phyloP scores from a whole-genome alignment of 2,888 invertebrate species.

The Noctua comes region DNA sequence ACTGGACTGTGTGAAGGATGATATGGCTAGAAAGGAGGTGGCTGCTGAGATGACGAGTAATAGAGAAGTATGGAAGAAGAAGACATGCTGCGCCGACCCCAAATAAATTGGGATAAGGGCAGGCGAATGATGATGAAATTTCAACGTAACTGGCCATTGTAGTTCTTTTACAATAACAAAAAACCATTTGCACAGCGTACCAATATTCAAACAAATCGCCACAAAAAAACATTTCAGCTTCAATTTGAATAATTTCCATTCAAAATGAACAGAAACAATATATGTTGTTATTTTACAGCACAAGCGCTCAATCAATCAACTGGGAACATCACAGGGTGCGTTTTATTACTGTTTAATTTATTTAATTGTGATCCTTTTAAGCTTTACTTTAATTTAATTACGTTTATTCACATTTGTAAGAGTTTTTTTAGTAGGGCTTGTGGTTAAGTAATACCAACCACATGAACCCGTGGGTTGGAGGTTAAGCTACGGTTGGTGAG shows the following conservation, averaged over 20 bases:
- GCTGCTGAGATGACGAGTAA: too few relatives aligned
- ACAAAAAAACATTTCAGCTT: neutral
- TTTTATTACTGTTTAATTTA: slow-evolving; percentile 21
- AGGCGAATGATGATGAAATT: too few relatives aligned
- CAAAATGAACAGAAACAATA: neutral
- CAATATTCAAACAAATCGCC: neutral
- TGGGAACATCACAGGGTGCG: neutral
- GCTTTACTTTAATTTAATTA: neutral
- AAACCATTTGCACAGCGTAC: neutral
- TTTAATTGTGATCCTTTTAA: slow-evolving; percentile 13
- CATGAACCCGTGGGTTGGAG: neutral
- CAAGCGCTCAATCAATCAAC: slow-evolving; percentile 21
- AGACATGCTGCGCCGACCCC: too few relatives aligned
- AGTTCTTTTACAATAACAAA: neutral
- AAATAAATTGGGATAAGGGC: too few relatives aligned
- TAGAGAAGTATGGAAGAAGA: too few relatives aligned
- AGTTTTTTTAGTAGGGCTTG: neutral
- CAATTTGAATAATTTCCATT: neutral
- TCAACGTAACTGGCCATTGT: neutral
- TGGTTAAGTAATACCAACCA: too few relatives aligned
- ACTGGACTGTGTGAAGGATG: too few relatives aligned
- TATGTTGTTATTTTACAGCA: neutral
- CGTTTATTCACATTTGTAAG: neutral
- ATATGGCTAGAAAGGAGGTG: too few relatives aligned
- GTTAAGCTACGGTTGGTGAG: too few relatives aligned